Conservation (phyloP, 2,888 invertebrate species). For the Erannis defoliaria region DNA sequence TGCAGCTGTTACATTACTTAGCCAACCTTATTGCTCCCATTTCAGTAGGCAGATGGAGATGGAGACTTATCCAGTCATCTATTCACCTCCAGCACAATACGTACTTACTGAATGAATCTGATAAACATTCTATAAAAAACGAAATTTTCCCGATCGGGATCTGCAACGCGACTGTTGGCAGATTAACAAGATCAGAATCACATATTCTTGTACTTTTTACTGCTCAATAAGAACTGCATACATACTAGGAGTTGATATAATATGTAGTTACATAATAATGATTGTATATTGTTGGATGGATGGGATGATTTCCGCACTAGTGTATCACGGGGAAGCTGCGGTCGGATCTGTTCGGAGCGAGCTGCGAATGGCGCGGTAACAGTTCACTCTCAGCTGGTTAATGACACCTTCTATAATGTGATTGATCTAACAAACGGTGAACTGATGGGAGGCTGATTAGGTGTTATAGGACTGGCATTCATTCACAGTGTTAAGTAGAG, state of each 20-base stretch:
- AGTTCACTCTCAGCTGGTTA: constrained; percentile 25
- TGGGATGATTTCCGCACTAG: constrained; percentile 39
- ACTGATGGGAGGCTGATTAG: too few species aligned
- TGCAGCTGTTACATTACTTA: too few species aligned
- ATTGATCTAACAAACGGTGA: constrained; percentile 17
- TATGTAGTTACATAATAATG: not conserved
- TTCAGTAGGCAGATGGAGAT: too few species aligned
- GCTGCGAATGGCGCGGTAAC: constrained; percentile 14
- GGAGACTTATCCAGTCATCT: too few species aligned
- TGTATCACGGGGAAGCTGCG: constrained; percentile 39
- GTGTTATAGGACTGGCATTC: too few species aligned
- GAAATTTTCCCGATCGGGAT: constrained; percentile 1
- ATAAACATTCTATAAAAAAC: not conserved
- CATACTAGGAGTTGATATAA: not conserved
- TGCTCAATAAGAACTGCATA: constrained; percentile 4
- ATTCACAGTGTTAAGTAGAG: too few species aligned
- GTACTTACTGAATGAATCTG: not conserved
- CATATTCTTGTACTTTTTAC: constrained; percentile 5
- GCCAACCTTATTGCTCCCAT: too few species aligned
- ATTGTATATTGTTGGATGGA: not conserved
- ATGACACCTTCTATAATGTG: not conserved
- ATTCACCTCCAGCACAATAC: not conserved
- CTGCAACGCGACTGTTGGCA: not conserved
- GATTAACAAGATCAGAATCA: constrained; percentile 7
- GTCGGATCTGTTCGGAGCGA: constrained; percentile 24